These are phyloP conservation scores for Oophaga sylvatica DNA, from an alignment of 2,797 vertebrate species.

Conservation along the genomic window DNA sequence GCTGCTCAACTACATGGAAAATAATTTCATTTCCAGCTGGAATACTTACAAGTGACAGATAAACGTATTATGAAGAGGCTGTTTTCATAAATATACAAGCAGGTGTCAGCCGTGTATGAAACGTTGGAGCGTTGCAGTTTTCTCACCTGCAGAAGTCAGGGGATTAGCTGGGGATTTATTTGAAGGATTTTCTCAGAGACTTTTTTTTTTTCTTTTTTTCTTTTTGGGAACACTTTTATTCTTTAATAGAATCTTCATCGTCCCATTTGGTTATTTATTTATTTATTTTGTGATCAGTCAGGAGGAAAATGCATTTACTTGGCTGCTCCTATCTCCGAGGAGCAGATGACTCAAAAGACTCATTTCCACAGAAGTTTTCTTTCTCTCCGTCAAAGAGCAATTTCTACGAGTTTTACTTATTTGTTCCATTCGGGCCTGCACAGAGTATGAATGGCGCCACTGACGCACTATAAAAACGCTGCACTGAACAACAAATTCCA, in stretches of 20 bases:
- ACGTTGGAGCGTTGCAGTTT: not conserved
- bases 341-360: slow-evolving; percentile 42
- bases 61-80: slow-evolving; percentile 47
- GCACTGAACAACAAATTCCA: not conserved
- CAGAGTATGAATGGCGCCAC: not conserved
- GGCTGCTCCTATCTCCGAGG: slow-evolving; percentile 44
- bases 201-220: slow-evolving; percentile 11
- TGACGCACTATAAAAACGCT: not conserved
- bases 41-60: slow-evolving; percentile 54
- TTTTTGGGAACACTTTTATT: slow-evolving; percentile 39
- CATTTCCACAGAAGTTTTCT: slow-evolving; percentile 6
- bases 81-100: slow-evolving; percentile 55
- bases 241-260: slow-evolving; percentile 58
- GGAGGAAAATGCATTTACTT: slow-evolving; percentile 52
- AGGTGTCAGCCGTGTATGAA: slow-evolving; percentile 40
- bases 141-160: slow-evolving; percentile 40
- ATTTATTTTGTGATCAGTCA: slow-evolving; percentile 53
- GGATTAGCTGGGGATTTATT: slow-evolving; percentile 55
- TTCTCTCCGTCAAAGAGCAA: slow-evolving; percentile 7
- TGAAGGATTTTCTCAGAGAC: slow-evolving; percentile 37
- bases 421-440: not conserved
- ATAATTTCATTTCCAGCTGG: slow-evolving; percentile 58
- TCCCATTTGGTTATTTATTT: slow-evolving; percentile 44
- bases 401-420: not conserved
- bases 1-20: slow-evolving; percentile 59